phyloP scores from a whole-genome alignment of 2,113 vertebrate genomes.

The Indicator indicator region DNA sequence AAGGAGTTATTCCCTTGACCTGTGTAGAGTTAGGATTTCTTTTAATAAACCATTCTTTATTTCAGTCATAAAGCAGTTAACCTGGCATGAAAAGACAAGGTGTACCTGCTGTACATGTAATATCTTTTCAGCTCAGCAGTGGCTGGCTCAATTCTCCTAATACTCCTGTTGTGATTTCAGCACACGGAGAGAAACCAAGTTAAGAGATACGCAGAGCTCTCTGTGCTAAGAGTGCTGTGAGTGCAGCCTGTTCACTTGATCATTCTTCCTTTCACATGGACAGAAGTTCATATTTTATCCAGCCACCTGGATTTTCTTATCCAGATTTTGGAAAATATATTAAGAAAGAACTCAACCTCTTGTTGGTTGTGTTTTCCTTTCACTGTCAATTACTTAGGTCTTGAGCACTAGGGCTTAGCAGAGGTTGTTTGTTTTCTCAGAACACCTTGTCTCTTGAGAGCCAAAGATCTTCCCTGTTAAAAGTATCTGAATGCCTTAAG shows the following conservation, averaged over 20 bases:
- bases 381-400: neutral
- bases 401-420: neutral
- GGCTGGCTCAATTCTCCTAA: neutral
- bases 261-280: neutral
- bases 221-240: neutral
- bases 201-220: neutral
- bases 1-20: neutral
- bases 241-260: neutral
- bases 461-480: conserved; percentile 13
- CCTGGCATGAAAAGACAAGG: neutral
- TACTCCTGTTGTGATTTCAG: neutral
- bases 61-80: neutral
- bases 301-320: neutral
- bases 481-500: conserved; percentile 44
- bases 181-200: accelerated
- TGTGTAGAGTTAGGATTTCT: neutral
- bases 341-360: neutral
- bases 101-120: neutral
- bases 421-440: conserved; percentile 29
- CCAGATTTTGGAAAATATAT: neutral
- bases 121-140: neutral
- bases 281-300: neutral
- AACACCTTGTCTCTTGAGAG: conserved; percentile 24
- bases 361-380: neutral
- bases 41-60: neutral